Evolutionary conservation across 2,113 vertebrate species (phyloP), one percentile per base, ranked within the genome.

Genomic region (Pyxicephalus adspersus): DNA sequence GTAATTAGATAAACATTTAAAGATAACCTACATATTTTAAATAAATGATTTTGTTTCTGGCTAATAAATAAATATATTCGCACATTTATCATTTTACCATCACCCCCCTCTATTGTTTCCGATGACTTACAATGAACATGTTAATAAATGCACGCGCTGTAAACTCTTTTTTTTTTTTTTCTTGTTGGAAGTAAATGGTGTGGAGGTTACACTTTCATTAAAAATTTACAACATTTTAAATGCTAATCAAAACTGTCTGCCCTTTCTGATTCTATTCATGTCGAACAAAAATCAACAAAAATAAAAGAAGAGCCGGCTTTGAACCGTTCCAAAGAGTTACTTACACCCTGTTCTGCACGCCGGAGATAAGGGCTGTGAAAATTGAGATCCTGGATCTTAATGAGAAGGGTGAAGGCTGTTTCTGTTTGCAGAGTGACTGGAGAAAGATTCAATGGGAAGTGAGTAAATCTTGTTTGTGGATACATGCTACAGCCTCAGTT

Each of bases 211-310:
- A 5, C 86, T 90, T 92, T 90, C 90, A 92, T 93, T 93, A 92
- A 92, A 92, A 89, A 91, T 89, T 92, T 90, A 91, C 89, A 90
- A 89, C 85, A 87, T 92, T 92, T 92, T 86, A 92, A 93, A 94
- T 90, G 87, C 86, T 93, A 91, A 92, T 93, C 89, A 90, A 91
- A 92, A 89, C 64, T 68, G 70, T 83, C 90, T 90, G 88, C 91
- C 89, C 89, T 92, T 93, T 89, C 84, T 87, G 81, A 52, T 85
- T 86, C 84, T 88, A 85, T 91, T 90, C 92, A 88, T 88, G 86
- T 89, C 9, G 11, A 67, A 50, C 22, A 3, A 61, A 64, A 70
- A 73, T 80, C 45, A 80, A 72, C 84, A 85, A 76, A 60, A 65
- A 73, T 75, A 65, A 87, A 87, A 87, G 82, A 65, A 66, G 38